A percentile compares a stretch with the other conserved stretches of the same genome.
These are phyloP conservation scores for Planococcus citri DNA, from an alignment of 1,140 invertebrate genomes.

Conservation along the genomic window DNA sequence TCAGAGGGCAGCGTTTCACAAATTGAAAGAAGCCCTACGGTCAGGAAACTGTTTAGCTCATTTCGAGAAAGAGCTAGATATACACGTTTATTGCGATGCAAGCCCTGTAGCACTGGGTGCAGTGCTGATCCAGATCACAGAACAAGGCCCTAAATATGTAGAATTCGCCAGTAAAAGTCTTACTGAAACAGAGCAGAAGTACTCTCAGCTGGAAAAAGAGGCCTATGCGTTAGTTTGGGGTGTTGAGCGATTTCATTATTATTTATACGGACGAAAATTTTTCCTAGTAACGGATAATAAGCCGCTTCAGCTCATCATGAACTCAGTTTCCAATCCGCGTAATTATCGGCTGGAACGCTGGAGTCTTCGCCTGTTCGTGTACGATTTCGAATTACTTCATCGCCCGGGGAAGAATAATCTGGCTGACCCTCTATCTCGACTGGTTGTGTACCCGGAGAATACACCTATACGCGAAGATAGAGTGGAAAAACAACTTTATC, in stretches of 20 bases:
- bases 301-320: slow-evolving; percentile 23
- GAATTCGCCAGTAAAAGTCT: slow-evolving; percentile 28
- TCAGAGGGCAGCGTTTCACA: background rate
- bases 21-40: background rate
- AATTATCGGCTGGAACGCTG: slow-evolving; percentile 28
- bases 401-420: background rate
- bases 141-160: background rate
- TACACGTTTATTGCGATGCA: background rate
- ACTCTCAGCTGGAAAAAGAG: too few species aligned
- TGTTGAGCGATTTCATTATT: slow-evolving; percentile 35
- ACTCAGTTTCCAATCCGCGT: slow-evolving; percentile 25
- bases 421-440: background rate
- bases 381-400: background rate
- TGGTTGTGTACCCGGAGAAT: background rate
- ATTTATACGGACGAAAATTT: slow-evolving; percentile 20
- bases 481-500: background rate
- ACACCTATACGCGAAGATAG: too few species aligned
- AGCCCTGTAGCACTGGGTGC: background rate
- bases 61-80: background rate
- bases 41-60: background rate
- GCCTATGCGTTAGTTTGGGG: too few species aligned
- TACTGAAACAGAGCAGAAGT: slow-evolving; percentile 26
- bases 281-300: slow-evolving; percentile 4
- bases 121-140: background rate
- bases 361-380: background rate